A percentile compares a stretch with the other conserved stretches of the same genome.
These are phyloP conservation scores for Harpagifer antarcticus DNA, from an alignment of 2,797 vertebrate genomes.

Conservation along the genomic window DNA sequence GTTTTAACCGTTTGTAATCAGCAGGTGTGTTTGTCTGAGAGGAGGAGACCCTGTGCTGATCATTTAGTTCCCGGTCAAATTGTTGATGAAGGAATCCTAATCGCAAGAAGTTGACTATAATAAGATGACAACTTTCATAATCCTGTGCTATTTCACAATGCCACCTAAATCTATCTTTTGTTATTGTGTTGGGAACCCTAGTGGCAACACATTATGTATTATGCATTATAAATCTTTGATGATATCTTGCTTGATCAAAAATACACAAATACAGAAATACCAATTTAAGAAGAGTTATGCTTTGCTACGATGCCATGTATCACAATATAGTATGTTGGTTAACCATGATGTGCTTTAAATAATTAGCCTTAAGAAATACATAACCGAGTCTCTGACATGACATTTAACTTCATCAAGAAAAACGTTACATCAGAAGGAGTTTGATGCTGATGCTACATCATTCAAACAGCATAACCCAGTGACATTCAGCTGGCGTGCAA, in stretches of 20 bases:
- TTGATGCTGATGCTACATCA: not conserved
- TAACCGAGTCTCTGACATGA: not conserved
- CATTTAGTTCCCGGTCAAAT: too few relatives aligned
- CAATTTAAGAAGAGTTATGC: not conserved
- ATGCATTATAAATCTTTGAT: conserved; percentile 9
- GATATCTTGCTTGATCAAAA: not conserved
- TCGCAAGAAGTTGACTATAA: too few relatives aligned
- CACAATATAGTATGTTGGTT: not conserved
- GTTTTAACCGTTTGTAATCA: too few relatives aligned
- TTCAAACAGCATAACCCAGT: not conserved
- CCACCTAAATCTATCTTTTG: too few relatives aligned
- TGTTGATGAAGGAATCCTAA: too few relatives aligned
- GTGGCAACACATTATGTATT: too few relatives aligned
- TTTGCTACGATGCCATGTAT: not conserved
- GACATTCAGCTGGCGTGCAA: not conserved
- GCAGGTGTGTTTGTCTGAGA: too few relatives aligned
- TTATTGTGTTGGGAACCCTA: too few relatives aligned
- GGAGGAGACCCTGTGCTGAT: too few relatives aligned
- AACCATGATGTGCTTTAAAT: not conserved
- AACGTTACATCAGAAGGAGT: not conserved
- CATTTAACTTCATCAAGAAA: not conserved
- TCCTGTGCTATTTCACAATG: too few relatives aligned
- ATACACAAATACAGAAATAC: not conserved
- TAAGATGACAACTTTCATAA: too few relatives aligned
- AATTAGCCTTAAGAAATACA: not conserved